Percentiles rank a stretch among this genome's conserved stretches.
Evolutionary conservation across 2,888 invertebrate genomes (phyloP).

Genomic region (Adelphocoris suturalis): DNA sequence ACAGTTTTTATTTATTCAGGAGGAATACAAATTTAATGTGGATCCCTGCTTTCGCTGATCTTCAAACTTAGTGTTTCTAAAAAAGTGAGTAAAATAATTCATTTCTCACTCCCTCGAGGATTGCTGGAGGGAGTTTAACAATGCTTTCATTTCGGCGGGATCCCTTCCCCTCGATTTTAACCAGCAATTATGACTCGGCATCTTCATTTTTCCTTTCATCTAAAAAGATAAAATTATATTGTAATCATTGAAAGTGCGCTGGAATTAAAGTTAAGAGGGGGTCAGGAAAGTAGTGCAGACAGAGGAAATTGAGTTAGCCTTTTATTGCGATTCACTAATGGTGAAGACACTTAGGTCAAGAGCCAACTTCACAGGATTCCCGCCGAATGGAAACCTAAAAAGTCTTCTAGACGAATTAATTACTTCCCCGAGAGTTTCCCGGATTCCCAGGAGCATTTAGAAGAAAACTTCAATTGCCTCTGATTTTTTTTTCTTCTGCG

Average conservation of each 20-base stretch:
- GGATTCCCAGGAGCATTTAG: slow-evolving; percentile 37
- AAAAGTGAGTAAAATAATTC: not conserved
- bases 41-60: not conserved
- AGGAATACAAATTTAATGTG: not conserved
- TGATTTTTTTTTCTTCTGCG: not conserved
- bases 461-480: slow-evolving; percentile 49
- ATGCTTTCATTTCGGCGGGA: not conserved
- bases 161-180: not conserved
- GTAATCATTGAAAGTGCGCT: not conserved
- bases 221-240: slow-evolving; percentile 37
- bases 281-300: slow-evolving; percentile 54
- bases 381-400: slow-evolving; percentile 62
- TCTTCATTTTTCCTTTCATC: slow-evolving; percentile 43
- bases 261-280: slow-evolving; percentile 38
- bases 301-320: slow-evolving; percentile 69
- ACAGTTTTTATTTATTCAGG: no score
- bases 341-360: slow-evolving; percentile 64
- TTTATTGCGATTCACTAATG: slow-evolving; percentile 68
- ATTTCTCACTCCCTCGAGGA: not conserved
- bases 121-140: not conserved
- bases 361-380: slow-evolving; percentile 63
- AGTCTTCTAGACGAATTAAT: slow-evolving; percentile 58
- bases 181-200: slow-evolving; percentile 11
- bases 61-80: not conserved
- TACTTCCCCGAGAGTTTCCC: slow-evolving; percentile 30